These are phyloP conservation scores for Notocelia uddmanniana DNA, from an alignment of 2,888 invertebrate genomes.

Conservation along the genomic window DNA sequence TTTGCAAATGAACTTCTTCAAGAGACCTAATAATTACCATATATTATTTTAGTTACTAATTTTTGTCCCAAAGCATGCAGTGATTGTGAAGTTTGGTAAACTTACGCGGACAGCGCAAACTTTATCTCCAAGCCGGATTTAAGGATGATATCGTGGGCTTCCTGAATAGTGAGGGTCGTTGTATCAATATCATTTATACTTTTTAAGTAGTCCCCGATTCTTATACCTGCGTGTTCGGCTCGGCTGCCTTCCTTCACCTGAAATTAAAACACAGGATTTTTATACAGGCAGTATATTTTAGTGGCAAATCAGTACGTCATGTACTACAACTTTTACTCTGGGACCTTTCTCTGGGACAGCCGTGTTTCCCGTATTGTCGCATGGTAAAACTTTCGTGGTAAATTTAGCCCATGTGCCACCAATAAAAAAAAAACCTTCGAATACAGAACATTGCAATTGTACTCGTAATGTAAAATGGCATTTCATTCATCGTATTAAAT, in stretches of 20 bases:
- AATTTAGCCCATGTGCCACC: no score
- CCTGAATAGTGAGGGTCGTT: constrained; percentile 56
- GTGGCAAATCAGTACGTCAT: no score
- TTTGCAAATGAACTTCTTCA: not conserved
- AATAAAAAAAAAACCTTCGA: no score
- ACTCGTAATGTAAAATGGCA: no score
- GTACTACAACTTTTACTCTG: no score
- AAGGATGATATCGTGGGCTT: constrained; percentile 61
- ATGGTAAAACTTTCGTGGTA: no score
- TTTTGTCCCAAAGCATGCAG: not conserved
- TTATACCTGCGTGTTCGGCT: constrained; percentile 59
- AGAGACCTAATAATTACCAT: not conserved
- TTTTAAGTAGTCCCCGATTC: constrained; percentile 56
- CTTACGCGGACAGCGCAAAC: constrained; percentile 57
- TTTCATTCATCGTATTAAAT: no score
- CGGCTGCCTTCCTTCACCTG: constrained; percentile 60
- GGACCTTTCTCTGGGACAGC: no score
- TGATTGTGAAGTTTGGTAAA: constrained; percentile 32
- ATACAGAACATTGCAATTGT: no score
- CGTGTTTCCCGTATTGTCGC: no score
- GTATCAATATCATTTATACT: constrained; percentile 59
- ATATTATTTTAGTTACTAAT: not conserved
- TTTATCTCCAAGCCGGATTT: constrained; percentile 60
- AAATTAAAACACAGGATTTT: constrained; percentile 18
- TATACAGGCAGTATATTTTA: no score